A percentile compares a stretch with the other conserved stretches of the same genome.
Conservation (phyloP, 2,888 invertebrate species). For the Tridacna gigas region DNA sequence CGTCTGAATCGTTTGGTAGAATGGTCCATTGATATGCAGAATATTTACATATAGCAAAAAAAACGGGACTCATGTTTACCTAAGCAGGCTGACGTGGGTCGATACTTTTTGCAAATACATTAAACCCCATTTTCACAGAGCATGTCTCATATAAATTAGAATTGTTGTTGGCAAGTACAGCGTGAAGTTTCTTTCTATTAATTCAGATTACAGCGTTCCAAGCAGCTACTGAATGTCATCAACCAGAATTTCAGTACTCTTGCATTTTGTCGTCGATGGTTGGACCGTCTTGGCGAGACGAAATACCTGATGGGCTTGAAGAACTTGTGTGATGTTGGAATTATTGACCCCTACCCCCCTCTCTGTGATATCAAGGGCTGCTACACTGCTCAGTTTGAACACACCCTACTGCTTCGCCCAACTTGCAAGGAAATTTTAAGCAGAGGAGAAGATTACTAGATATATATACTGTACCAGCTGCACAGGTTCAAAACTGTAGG, state of each 20-base stretch:
- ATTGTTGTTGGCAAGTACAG: no score
- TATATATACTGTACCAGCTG: no score
- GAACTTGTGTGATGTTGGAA: conserved; percentile 98
- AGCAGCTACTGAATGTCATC: conserved; percentile 94
- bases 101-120: no score
- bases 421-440: conserved; percentile 99
- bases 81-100: no score
- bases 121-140: no score
- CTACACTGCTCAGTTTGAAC: conserved; percentile 99
- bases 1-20: no score
- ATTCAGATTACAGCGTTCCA: conserved; percentile 93
- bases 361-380: conserved; percentile 97
- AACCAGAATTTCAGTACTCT: conserved; percentile 98
- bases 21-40: no score
- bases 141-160: no score
- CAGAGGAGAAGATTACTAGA: conserved; percentile 96
- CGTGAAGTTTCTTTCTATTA: no score
- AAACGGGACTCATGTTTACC: no score
- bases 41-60: no score
- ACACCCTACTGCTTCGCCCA: conserved; percentile 98
- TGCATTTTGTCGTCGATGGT: conserved; percentile 99
- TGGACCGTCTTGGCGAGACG: conserved; percentile 97
- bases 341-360: conserved; percentile 99
- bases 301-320: conserved; percentile 99
- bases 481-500: no score